A percentile compares a stretch with the other conserved stretches of the same genome.
phyloP scores from a whole-genome alignment of 2,113 vertebrate genomes.

The Ophiodon elongatus region DNA sequence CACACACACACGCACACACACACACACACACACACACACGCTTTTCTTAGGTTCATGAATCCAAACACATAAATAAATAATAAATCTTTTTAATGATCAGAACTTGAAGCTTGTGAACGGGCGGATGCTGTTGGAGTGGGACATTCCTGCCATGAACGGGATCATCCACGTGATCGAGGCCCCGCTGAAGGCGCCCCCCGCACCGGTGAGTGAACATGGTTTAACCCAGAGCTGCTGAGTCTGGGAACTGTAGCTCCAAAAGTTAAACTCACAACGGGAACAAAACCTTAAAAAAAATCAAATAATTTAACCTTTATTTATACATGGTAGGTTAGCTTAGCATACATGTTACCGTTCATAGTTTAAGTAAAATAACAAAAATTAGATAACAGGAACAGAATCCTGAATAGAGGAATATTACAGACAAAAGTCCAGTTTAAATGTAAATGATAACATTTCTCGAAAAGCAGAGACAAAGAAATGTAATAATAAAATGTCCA shows the following conservation, averaged over 20 bases:
- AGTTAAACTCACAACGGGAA: not conserved
- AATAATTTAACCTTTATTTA: not conserved
- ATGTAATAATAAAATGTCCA: not conserved
- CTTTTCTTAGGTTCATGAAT: not conserved
- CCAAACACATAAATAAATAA: not conserved
- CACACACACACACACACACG: not conserved
- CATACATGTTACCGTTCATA: not conserved
- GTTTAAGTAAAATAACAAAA: not conserved
- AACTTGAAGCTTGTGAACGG: constrained; percentile 85
- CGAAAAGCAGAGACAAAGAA: not conserved
- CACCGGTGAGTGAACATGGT: constrained; percentile 69
- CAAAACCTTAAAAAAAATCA: not conserved
- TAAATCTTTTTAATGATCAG: constrained; percentile 53
- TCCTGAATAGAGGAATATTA: not conserved
- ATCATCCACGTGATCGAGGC: constrained; percentile 91
- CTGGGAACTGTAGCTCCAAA: not conserved
- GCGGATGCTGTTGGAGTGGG: constrained; percentile 87
- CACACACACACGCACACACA: not conserved
- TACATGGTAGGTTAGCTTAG: not conserved
- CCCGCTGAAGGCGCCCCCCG: constrained; percentile 85
- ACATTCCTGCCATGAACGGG: constrained; percentile 92
- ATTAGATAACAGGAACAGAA: not conserved
- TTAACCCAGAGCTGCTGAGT: not conserved
- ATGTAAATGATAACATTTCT: not conserved
- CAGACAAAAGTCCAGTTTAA: not conserved